Percentiles rank a stretch among this genome's conserved stretches.
phyloP scores from a whole-genome alignment of 1,140 invertebrate species.

The Seison nebaliae region DNA sequence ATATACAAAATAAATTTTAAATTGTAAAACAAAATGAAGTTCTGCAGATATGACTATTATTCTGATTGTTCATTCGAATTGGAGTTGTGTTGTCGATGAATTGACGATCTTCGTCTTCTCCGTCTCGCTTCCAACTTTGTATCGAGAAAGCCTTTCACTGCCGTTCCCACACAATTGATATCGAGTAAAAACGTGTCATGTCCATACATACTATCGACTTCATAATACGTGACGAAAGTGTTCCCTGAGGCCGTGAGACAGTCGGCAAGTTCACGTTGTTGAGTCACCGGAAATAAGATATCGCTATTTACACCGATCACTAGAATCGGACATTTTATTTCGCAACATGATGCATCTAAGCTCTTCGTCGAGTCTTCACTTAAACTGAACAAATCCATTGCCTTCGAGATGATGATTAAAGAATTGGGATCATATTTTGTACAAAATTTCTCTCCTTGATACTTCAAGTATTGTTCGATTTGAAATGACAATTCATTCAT shows the following conservation, averaged over 20 bases:
- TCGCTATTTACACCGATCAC: constrained; percentile 27
- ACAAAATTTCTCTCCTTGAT: constrained; percentile 25
- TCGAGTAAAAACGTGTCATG: constrained; percentile 30
- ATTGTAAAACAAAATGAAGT: too few relatives aligned
- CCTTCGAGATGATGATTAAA: constrained; percentile 28
- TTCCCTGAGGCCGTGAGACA: constrained; percentile 21
- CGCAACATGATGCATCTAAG: constrained; percentile 17
- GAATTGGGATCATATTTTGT: constrained; percentile 28
- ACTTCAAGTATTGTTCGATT: constrained; percentile 27
- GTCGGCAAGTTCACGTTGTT: constrained; percentile 21
- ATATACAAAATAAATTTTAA: too few relatives aligned
- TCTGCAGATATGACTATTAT: too few relatives aligned
- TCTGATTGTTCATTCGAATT: too few relatives aligned
- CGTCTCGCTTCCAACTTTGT: constrained; percentile 3
- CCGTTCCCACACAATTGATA: constrained; percentile 25
- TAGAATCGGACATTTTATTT: constrained; percentile 21
- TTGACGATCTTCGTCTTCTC: too few relatives aligned
- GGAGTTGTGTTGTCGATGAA: too few relatives aligned
- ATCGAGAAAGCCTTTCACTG: constrained; percentile 17
- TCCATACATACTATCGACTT: constrained; percentile 25
- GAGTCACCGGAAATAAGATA: constrained; percentile 26
- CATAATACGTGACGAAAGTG: constrained; percentile 23
- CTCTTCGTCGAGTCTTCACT: constrained; percentile 15
- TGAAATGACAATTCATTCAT: constrained; percentile 23
- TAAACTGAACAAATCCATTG: constrained; percentile 28